phyloP scores from a whole-genome alignment of 2,888 invertebrate species.

The Calameuta pallipes region DNA sequence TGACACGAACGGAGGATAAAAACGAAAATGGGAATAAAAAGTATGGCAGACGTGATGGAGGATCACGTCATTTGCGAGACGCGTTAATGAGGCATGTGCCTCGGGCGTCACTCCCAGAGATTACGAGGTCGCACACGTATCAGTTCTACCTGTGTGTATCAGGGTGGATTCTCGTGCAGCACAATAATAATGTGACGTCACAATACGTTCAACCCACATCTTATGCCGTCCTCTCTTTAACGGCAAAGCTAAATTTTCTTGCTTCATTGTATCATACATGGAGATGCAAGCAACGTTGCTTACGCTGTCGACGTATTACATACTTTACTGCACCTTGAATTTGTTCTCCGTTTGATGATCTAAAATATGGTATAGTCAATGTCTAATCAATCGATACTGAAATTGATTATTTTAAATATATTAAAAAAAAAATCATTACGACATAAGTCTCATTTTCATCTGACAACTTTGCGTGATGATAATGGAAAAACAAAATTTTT shows the following conservation, averaged over 20 bases:
- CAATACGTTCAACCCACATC: conserved; percentile 9
- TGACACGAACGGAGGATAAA: not conserved
- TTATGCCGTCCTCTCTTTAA: not conserved
- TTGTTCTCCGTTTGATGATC: not conserved
- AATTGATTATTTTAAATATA: not conserved
- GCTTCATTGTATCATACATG: not conserved
- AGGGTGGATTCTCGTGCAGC: not conserved
- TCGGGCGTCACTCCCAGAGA: conserved; percentile 33
- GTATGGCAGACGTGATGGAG: conserved; percentile 39
- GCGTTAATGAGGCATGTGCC: conserved; percentile 54
- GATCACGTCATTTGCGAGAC: conserved; percentile 46
- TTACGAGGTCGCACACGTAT: conserved; percentile 10
- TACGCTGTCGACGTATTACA: not conserved
- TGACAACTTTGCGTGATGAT: not conserved
- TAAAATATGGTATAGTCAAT: not conserved
- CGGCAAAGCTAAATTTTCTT: not conserved
- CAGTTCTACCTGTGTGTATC: not conserved
- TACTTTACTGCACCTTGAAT: not conserved
- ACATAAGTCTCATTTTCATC: not conserved
- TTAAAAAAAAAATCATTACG: not conserved
- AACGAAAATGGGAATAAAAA: conserved; percentile 8
- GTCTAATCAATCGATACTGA: not conserved
- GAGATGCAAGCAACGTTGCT: not conserved
- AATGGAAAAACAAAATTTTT: not conserved
- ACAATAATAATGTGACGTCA: conserved; percentile 42